A percentile compares a stretch with the other conserved stretches of the same genome.
phyloP scores from a whole-genome alignment of 2,113 vertebrate genomes.

The Sylvia atricapilla region DNA sequence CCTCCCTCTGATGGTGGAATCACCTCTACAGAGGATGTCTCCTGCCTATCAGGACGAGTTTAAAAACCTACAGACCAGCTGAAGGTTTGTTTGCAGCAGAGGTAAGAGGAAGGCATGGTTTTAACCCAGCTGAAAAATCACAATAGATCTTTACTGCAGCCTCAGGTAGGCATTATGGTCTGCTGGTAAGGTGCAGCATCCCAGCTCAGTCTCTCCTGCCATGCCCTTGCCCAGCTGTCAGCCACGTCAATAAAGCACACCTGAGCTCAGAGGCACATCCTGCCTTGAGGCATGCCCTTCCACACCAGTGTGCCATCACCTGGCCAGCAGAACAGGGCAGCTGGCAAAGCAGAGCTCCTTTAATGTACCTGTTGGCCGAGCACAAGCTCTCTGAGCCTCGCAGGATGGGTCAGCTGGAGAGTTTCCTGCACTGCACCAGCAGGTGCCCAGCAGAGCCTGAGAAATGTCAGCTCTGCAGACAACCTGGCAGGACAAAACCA shows the following conservation, averaged over 20 bases:
- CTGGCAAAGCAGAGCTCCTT: background rate
- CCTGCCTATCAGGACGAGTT: background rate
- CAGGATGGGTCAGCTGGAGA: background rate
- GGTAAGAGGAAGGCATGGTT: background rate
- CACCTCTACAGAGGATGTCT: background rate
- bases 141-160: background rate
- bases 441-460: fast-evolving
- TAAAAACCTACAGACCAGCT: background rate
- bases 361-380: background rate
- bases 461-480: background rate
- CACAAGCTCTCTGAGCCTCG: background rate
- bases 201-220: background rate
- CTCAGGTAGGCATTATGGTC: background rate
- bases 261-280: background rate
- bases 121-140: background rate
- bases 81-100: background rate
- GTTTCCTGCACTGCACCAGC: fast-evolving
- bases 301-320: background rate
- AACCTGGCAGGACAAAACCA: background rate
- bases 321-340: background rate
- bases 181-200: background rate
- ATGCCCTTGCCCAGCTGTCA: background rate
- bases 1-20: background rate
- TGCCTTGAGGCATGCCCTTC: background rate
- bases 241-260: fast-evolving